Base-by-base conservation (phyloP, 2,888 invertebrate species). In the Acronicta aceris region DNA sequence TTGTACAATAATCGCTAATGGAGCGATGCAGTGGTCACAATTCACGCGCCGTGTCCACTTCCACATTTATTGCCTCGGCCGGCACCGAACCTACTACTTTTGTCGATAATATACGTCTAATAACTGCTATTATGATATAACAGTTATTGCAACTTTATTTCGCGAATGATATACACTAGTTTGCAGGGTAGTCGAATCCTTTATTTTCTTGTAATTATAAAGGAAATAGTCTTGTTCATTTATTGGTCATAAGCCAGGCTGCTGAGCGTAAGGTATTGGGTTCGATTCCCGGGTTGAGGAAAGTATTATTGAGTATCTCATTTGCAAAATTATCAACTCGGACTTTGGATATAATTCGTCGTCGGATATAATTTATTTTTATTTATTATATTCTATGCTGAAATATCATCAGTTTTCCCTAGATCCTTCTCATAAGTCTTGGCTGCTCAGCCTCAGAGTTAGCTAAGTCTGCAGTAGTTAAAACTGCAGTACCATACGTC, bases 1-100 rank as follows among this genome's bases (percentile, higher is more conserved):
- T 93, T 90, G 89, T 83, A 89, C 92, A 92, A 93, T 93, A 93
- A 93, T 94, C 91, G 88, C 92, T 94, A 94, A 94, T 94, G 94
- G 93, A 90, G 89, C 92, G 89, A 87, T 93, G 94, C 94, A 90
- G 93, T 87, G 89, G 87, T 82, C 89, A 93, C 93, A 90, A 91
- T 79, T 94, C 93, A 93, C 82, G 78, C 67, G 63, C 76, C 76
- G 63, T 65, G 55, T 64, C 65, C 65, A 68, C 65, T 65, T 51
- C 65, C 49, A 60, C 71, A 41, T 69, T 65, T 67, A 74, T 75
- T 66, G 59, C 68, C 66, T 81, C 45, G 49, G 42, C 33, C 33
- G 27, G 65, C 55, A 60, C 27, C 12, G 48, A 82, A 83, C 83
- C 74, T 79, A 65, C 78, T 78, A 77, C 75, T 81, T 79, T 9